Evolutionary conservation across 2,888 invertebrate genomes (phyloP).

Genomic region (Agrochola lota): DNA sequence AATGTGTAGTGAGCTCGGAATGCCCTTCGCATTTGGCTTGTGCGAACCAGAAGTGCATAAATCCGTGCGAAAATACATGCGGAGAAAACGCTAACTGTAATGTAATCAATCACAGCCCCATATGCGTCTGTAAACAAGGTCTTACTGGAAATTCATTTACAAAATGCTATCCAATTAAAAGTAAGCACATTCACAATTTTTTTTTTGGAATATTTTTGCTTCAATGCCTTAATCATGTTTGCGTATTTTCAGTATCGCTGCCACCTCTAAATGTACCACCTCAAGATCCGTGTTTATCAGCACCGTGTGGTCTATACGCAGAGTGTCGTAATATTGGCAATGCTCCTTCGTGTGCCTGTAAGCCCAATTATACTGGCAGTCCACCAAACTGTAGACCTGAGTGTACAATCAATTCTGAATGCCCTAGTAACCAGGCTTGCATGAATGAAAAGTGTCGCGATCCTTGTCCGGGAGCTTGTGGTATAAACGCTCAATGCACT

Average conservation of each 20-base stretch:
- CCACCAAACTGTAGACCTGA: conserved; percentile 93
- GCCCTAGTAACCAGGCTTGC: conserved; percentile 92
- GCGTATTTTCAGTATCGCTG: conserved; percentile 78
- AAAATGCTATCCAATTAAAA: conserved; percentile 92
- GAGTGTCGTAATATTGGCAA: conserved; percentile 91
- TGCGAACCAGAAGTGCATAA: conserved; percentile 92
- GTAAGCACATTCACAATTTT: conserved; percentile 72
- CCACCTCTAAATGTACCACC: conserved; percentile 73
- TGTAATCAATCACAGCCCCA: conserved; percentile 93
- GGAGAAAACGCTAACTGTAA: conserved; percentile 91
- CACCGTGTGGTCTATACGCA: conserved; percentile 92
- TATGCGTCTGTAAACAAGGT: conserved; percentile 93
- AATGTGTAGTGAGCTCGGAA: conserved; percentile 93
- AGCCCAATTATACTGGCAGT: conserved; percentile 90
- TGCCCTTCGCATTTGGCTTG: conserved; percentile 92
- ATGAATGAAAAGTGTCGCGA: conserved; percentile 92
- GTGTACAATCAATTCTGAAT: conserved; percentile 93
- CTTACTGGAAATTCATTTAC: conserved; percentile 94
- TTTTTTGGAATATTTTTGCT: not conserved
- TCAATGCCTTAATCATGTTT: conserved; percentile 11
- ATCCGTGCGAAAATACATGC: conserved; percentile 92
- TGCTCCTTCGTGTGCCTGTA: conserved; percentile 91
- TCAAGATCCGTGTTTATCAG: conserved; percentile 91
- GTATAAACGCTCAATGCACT: conserved; percentile 89
- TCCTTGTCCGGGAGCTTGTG: conserved; percentile 93